Conservation (phyloP, 2,888 invertebrate species). For the Andrena camellia region DNA sequence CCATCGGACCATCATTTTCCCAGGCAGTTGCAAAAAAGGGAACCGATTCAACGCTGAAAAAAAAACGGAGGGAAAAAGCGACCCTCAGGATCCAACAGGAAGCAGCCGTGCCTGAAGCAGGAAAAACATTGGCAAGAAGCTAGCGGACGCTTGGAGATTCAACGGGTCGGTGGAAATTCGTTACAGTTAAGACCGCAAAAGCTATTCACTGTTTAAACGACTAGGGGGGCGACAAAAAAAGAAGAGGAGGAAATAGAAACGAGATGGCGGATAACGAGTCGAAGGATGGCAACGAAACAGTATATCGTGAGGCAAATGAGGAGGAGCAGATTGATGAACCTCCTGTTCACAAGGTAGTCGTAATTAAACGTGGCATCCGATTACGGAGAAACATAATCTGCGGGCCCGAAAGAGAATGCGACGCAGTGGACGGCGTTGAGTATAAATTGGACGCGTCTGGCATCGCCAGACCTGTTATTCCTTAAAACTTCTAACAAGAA, state of each 20-base stretch:
- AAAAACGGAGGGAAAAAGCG: background rate
- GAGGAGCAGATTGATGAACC: no score
- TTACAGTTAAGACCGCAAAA: background rate
- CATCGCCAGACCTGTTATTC: no score
- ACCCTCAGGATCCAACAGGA: background rate
- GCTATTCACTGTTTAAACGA: constrained; percentile 4
- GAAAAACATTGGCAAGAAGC: background rate
- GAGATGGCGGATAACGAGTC: background rate
- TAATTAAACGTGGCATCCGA: no score
- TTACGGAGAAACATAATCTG: no score
- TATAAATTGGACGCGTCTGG: no score
- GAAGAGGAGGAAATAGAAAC: background rate
- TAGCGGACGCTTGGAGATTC: background rate
- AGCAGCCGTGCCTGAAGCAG: background rate
- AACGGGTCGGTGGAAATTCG: background rate
- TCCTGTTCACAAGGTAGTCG: no score
- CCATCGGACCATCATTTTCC: background rate
- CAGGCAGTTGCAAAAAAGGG: background rate
- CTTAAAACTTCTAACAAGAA: no score
- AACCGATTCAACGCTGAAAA: background rate
- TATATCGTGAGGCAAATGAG: background rate
- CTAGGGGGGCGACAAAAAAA: background rate
- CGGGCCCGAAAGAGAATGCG: no score
- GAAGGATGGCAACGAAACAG: background rate
- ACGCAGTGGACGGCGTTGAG: no score